Base-by-base conservation (phyloP, 2,797 vertebrate species). In the Enteromius viviparus region DNA sequence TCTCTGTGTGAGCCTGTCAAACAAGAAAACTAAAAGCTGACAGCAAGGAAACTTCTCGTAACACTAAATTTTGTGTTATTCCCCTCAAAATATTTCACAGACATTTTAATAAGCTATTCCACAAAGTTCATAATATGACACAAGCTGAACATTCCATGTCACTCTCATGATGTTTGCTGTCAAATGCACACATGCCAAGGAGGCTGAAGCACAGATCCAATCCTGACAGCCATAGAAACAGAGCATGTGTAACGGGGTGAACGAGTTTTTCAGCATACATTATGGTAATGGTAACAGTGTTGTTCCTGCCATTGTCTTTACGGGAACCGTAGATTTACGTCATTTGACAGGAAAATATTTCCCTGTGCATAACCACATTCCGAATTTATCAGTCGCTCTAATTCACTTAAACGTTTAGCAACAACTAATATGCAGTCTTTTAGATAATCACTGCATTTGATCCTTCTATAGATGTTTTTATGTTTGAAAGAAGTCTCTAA, bases 181-280 rank as follows among this genome's bases (percentile, higher is more conserved):
- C 69, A 58, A 70, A 45, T 6, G 8, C 21, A 74, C 14, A 60
- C 21, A 60, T 42, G 23, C 23, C 66, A 80, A 40, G 12, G 21
- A 70, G n/a, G 34, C 4, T 70, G 34, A 55, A 23, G 40, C 14
- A 6, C 9, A 32, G 37, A 47, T 62, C 42, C 8, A 53, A 79
- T 53, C 60, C 14, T 6, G 21, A 10, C 42, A 81, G 11, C 26
- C 70, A 66, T 2, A 34, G 2, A 66, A 64, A 72, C 42, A 1
- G 19, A 15, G 21, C n/a, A 29, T 34, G 29, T 29, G 3, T 17
- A 66, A 26, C 3, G 1, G 3, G 32, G 23, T 0, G 1, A 82
- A 76, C 47, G 2, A 40, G 71, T 82, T 76, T 37, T 66, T 26
- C 58, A 55, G 32, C 60, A 66, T 55, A 26, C n/a, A 42, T 55